These are phyloP conservation scores for Oreochromis niloticus DNA, from an alignment of 2,113 vertebrate species.

Conservation along the genomic window DNA sequence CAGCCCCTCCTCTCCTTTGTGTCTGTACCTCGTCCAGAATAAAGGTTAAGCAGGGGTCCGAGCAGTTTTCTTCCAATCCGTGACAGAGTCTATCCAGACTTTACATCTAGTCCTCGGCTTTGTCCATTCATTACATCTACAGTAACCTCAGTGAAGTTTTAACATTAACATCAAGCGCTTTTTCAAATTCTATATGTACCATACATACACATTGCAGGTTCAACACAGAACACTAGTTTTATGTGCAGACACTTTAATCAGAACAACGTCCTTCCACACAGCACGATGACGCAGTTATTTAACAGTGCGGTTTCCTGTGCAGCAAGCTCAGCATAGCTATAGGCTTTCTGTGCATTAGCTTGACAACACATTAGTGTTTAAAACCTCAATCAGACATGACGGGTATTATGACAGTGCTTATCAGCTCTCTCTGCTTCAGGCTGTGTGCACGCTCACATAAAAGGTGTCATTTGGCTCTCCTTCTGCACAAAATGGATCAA, in stretches of 20 bases:
- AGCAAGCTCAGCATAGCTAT: background rate
- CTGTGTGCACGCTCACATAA: background rate
- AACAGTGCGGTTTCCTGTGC: background rate
- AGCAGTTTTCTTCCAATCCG: conserved; percentile 27
- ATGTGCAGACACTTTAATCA: background rate
- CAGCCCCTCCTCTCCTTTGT: background rate
- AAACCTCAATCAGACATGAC: background rate
- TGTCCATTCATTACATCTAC: background rate
- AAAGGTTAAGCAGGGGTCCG: conserved; percentile 6
- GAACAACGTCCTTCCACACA: background rate
- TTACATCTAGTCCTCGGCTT: background rate
- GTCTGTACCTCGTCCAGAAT: conserved; percentile 4
- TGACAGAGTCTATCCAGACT: background rate
- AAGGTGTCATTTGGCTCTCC: background rate
- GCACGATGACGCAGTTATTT: background rate
- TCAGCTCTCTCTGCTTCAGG: background rate
- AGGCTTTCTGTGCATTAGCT: background rate
- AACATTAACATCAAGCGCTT: background rate
- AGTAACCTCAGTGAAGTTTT: background rate
- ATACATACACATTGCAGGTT: background rate
- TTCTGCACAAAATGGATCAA: background rate
- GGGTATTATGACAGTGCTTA: background rate
- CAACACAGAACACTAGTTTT: background rate
- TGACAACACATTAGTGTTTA: background rate
- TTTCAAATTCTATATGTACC: background rate